Percentiles rank a stretch among this genome's conserved stretches.
Conservation (phyloP, 2,888 invertebrate species). For the Cheilosia pagana region DNA sequence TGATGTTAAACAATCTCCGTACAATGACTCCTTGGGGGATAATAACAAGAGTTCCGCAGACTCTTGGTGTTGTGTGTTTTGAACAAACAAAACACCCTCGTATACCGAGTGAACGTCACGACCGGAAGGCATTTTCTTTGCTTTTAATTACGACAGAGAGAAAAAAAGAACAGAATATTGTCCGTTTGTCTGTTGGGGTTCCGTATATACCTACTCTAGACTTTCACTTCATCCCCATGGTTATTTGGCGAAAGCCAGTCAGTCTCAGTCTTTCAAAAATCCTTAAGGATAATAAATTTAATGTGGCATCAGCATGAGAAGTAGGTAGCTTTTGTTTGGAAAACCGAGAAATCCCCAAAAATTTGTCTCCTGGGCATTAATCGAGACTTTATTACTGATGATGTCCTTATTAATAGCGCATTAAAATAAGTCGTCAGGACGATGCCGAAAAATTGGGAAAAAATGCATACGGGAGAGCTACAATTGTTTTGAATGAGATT, state of each 20-base stretch:
- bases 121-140: constrained; percentile 51
- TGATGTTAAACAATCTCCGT: constrained; percentile 59
- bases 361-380: constrained; percentile 47
- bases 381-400: constrained; percentile 67
- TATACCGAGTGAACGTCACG: constrained; percentile 13
- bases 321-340: not conserved
- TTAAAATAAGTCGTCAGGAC: constrained; percentile 45
- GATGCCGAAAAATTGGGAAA: not conserved
- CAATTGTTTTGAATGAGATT: not conserved
- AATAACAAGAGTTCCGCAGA: constrained; percentile 34
- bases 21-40: constrained; percentile 55
- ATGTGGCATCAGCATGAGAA: constrained; percentile 32
- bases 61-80: constrained; percentile 11
- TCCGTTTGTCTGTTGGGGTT: constrained; percentile 39
- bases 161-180: constrained; percentile 60
- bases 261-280: constrained; percentile 8
- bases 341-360: constrained; percentile 1
- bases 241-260: constrained; percentile 1
- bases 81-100: constrained; percentile 8
- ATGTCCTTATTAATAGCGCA: constrained; percentile 57
- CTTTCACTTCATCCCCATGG: not conserved
- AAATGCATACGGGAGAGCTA: not conserved
- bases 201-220: not conserved
- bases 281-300: constrained; percentile 54
- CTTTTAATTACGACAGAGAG: constrained; percentile 66